These are phyloP conservation scores for Allobates femoralis DNA, from an alignment of 2,797 vertebrate species.

Conservation along the genomic window DNA sequence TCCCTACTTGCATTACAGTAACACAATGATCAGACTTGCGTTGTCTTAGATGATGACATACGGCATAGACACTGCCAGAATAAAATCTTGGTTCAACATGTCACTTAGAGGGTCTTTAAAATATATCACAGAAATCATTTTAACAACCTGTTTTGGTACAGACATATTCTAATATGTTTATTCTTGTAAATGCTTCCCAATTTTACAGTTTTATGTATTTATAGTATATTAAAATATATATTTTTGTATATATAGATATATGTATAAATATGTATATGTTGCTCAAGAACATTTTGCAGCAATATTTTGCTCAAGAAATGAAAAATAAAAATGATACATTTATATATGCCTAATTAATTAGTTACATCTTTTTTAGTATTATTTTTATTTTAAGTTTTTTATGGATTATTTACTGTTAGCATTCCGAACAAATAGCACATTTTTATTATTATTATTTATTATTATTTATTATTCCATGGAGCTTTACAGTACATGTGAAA, in stretches of 20 bases:
- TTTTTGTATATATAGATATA: too few relatives aligned
- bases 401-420: background rate
- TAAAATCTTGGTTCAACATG: constrained; percentile 4
- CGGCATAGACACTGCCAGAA: constrained; percentile 16
- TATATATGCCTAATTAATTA: too few relatives aligned
- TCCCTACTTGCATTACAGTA: constrained; percentile 40
- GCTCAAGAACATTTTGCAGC: too few relatives aligned
- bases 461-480: too few relatives aligned
- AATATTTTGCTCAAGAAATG: too few relatives aligned
- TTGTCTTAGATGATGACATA: constrained; percentile 46
- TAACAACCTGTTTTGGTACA: background rate
- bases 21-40: constrained; percentile 33
- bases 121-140: background rate
- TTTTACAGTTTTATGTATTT: background rate
- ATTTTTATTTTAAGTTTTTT: too few relatives aligned
- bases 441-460: too few relatives aligned
- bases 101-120: constrained; percentile 4
- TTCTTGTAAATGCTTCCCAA: background rate
- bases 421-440: background rate
- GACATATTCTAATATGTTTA: background rate
- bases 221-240: too few relatives aligned
- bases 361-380: background rate
- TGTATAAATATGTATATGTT: too few relatives aligned
- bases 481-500: too few relatives aligned
- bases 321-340: too few relatives aligned